phyloP scores from a whole-genome alignment of 2,888 invertebrate genomes.

The Acanthoscelides obtectus region DNA sequence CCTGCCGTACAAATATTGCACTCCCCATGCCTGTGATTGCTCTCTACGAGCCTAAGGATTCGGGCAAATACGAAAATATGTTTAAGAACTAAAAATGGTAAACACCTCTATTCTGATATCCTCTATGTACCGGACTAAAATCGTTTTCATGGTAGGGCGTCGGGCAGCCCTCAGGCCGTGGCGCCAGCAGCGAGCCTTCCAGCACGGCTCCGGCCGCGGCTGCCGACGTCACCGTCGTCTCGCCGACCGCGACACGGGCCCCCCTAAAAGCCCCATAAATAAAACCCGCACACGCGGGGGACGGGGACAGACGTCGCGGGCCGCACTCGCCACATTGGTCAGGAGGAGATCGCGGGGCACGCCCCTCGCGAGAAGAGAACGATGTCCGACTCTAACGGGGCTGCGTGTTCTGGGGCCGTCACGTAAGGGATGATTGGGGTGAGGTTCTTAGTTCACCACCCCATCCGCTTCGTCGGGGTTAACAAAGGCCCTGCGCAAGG shows the following conservation, averaged over 20 bases:
- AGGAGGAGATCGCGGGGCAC: slow-evolving; percentile 11
- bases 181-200: not conserved
- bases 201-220: not conserved
- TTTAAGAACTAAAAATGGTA: too few relatives aligned
- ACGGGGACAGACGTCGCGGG: not conserved
- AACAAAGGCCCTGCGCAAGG: too few relatives aligned
- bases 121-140: too few relatives aligned
- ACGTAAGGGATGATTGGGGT: not conserved
- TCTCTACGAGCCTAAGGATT: too few relatives aligned
- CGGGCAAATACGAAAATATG: too few relatives aligned
- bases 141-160: too few relatives aligned
- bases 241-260: not conserved
- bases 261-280: slow-evolving; percentile 42
- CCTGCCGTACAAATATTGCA: too few relatives aligned
- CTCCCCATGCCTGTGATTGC: too few relatives aligned
- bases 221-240: not conserved
- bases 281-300: slow-evolving; percentile 17
- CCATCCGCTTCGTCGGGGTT: not conserved
- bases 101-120: too few relatives aligned
- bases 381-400: not conserved
- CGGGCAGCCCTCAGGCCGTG: not conserved
- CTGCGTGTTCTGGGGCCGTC: not conserved
- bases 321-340: slow-evolving; percentile 13
- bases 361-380: slow-evolving; percentile 7
- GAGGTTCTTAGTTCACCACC: not conserved